Evolutionary conservation across 1,140 invertebrate species (phyloP).

Genomic region (Pseudomyrmex gracilis): DNA sequence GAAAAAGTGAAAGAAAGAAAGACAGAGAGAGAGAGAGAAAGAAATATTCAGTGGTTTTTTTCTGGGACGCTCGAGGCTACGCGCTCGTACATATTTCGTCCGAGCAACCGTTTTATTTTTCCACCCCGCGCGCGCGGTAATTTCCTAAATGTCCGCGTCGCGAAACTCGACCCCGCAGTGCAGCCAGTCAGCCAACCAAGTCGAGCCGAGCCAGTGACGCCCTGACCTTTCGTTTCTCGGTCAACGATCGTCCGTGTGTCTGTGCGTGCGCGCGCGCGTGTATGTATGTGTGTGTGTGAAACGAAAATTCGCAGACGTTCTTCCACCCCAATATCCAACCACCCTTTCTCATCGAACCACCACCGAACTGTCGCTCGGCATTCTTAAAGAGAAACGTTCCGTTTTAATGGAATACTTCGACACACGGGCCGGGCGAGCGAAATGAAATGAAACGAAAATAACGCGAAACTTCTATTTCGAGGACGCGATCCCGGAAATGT

Average conservation of each 20-base stretch:
- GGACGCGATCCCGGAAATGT: background rate
- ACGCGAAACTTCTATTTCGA: background rate
- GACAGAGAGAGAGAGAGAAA: too few species aligned
- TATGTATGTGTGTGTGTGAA: background rate
- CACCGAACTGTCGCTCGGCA: constrained; percentile 27
- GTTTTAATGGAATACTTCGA: constrained; percentile 5
- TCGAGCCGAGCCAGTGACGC: constrained; percentile 52
- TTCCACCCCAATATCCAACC: background rate
- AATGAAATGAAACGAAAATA: constrained; percentile 23
- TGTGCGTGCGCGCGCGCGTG: background rate
- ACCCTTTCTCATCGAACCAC: constrained; percentile 12
- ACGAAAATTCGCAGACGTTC: constrained; percentile 54
- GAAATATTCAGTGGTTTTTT: constrained; percentile 4
- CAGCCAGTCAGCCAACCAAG: constrained; percentile 35
- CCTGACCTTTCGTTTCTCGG: constrained; percentile 62
- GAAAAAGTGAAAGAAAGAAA: too few species aligned
- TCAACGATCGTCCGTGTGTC: constrained; percentile 58
- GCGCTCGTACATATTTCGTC: constrained; percentile 45
- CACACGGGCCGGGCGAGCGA: background rate
- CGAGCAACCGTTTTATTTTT: constrained; percentile 24
- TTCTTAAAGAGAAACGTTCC: constrained; percentile 40
- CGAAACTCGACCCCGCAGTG: constrained; percentile 55
- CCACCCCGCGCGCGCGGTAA: constrained; percentile 21
- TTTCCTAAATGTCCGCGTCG: constrained; percentile 59
- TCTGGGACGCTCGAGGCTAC: background rate